Base-by-base conservation (phyloP, 2,888 invertebrate species). In the Sphinx pinastri region DNA sequence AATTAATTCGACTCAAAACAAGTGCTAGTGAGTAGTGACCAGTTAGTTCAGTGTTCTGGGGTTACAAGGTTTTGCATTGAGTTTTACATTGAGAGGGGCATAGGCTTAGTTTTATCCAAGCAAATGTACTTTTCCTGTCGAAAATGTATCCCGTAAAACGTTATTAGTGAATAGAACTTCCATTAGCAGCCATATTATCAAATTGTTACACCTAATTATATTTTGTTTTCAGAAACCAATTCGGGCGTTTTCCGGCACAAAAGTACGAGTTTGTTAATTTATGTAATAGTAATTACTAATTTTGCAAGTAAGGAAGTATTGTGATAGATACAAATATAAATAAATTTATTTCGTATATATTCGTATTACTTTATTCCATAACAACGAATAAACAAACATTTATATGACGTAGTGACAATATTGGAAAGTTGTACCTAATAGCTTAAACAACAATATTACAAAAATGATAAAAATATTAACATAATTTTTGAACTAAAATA, bases 151-250 rank as follows among this genome's bases (percentile, higher is more conserved):
- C n/a, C n/a, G n/a, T n/a, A n/a, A n/a, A n/a, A n/a, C n/a, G n/a
- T n/a, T n/a, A n/a, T n/a, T n/a, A n/a, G n/a, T n/a, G n/a, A n/a
- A n/a, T n/a, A n/a, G n/a, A 25, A 25, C 25, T 25, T 25, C 25
- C 25, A 38, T 7, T 38, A 2, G 38, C 38, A 38, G 4, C 5
- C 4, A 38, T 38, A 5, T 38, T 38, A 3, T 7, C 8, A 38
- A 38, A 38, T 25, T 25, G 25, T 25, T 2, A 25, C 25, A 8
- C 38, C 38, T 38, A 4, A 38, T 38, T 38, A 2, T 25, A 6
- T 7, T 51, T 67, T 52, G 0, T 59, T 91, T 91, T 71, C 92
- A 92, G 92, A 91, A 78, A 88, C 84, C 51, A 91, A 85, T 75
- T 82, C 85, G 7, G 82, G 88, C 12, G 77, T 74, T 12, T 76